Evolutionary conservation across 2,888 invertebrate species (phyloP).

Genomic region (Aethes cnicana): DNA sequence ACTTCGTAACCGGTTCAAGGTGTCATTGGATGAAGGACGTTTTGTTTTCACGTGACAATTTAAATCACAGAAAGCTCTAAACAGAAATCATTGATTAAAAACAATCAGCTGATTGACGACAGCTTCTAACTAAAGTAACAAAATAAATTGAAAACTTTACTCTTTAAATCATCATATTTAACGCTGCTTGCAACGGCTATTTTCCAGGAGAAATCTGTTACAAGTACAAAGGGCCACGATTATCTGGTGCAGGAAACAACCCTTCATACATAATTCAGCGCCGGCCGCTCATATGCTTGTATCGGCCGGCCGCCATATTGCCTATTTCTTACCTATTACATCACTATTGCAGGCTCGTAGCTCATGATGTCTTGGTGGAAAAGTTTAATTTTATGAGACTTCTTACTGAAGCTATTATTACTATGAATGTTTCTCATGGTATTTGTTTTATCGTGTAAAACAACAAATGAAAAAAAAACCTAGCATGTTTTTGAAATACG

Average conservation of each 20-base stretch:
- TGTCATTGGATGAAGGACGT: too few species aligned
- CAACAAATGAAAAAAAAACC: too few species aligned
- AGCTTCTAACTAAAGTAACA: too few species aligned
- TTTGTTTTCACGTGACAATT: too few species aligned
- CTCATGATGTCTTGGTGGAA: not conserved
- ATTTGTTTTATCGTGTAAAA: too few species aligned
- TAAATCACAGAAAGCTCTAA: too few species aligned
- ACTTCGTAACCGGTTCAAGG: too few species aligned
- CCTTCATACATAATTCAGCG: constrained; percentile 58
- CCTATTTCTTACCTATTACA: constrained; percentile 29
- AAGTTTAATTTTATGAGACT: constrained; percentile 1
- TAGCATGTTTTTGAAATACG: too few species aligned
- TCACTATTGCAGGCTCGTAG: constrained; percentile 17
- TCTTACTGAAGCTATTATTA: constrained; percentile 4
- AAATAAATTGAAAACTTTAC: too few species aligned
- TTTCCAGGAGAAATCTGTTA: constrained; percentile 2
- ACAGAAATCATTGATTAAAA: too few species aligned
- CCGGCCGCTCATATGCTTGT: constrained; percentile 49
- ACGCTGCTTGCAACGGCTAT: not conserved
- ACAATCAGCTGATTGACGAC: too few species aligned
- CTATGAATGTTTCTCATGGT: not conserved
- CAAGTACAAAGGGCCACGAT: constrained; percentile 9
- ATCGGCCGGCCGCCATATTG: constrained; percentile 38
- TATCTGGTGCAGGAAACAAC: constrained; percentile 31
- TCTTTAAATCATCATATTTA: too few species aligned